Conservation (phyloP, 2,113 vertebrate genomes). For the Sphaerodactylus townsendi region DNA sequence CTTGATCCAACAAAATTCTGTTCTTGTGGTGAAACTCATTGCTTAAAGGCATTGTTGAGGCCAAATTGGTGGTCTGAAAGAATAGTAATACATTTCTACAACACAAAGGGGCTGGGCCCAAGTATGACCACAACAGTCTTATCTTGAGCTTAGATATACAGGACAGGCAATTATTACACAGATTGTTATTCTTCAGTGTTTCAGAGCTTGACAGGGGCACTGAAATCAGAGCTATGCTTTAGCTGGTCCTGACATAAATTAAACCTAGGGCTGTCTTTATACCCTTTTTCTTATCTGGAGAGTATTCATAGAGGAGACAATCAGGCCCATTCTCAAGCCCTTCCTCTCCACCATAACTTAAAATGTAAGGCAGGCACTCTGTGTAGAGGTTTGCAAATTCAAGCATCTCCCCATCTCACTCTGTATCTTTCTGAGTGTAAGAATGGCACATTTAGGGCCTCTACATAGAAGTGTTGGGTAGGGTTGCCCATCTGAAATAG, state of each 20-base stretch:
- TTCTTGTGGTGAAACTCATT: background rate
- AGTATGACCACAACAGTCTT: background rate
- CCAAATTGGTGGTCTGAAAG: background rate
- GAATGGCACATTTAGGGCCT: background rate
- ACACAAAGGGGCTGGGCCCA: background rate
- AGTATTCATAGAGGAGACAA: background rate
- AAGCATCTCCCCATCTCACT: background rate
- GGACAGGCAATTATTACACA: too few relatives aligned
- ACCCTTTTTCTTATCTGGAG: background rate
- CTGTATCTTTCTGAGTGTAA: background rate
- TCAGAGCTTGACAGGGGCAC: background rate
- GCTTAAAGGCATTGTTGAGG: background rate
- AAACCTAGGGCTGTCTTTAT: background rate
- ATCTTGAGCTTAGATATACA: background rate
- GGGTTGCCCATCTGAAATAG: too few relatives aligned
- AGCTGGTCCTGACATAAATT: background rate
- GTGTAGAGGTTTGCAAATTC: background rate
- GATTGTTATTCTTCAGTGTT: background rate
- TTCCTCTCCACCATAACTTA: background rate
- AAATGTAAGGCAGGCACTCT: background rate
- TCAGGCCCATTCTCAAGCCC: background rate
- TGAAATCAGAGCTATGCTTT: background rate
- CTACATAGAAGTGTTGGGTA: background rate
- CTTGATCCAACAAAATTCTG: too few relatives aligned
- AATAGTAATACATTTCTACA: background rate